Evolutionary conservation across 1,140 invertebrate species (phyloP), one percentile per base, ranked within the genome.

Genomic region (Forficula auricularia): DNA sequence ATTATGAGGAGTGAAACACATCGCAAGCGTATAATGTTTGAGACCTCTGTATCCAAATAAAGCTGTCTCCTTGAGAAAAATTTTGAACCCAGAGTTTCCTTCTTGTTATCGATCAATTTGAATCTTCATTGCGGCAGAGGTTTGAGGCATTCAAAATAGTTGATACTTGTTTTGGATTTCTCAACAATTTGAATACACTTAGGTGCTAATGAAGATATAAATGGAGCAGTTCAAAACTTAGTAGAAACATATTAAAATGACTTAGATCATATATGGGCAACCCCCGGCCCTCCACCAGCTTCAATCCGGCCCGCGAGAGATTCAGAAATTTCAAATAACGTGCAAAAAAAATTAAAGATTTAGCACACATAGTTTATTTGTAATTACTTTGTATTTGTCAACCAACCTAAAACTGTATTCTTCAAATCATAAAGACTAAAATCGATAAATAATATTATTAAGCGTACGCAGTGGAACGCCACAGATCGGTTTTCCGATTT

Each of bases 71-170:
- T 37, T 44, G 33, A 44, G 14, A 44, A 12, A 44, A 38, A 19
- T 38, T 44, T 37, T 31, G 2, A 20, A 44, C 42, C 7, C 42
- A 44, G 35, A 44, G 35, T 44, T 44, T 43, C 42, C 34, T 44
- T 13, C 41, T 18, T n/a, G 41, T 43, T 18, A 43, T 44, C 13
- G 43, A 44, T 40, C 27, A 39, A 18, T 40, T 44, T 31, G 36
- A 39, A 39, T 44, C 36, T 39, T 44, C 43, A 30, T 40, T 44
- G 37, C 1, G 14, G 30, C 16, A 10, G 13, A 40, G 37, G 37
- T 31, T 44, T 39, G 37, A 44, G 2, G 43, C 43, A 16, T 40
- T 30, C 20, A 40, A 44, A 44, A 20, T 44, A 20, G 22, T 44
- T 15, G 43, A 44, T 44, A 39, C 12, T 3, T 18, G 37, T 40